Base-by-base conservation (phyloP, 2,888 invertebrate species). In the Eulithis testata region DNA sequence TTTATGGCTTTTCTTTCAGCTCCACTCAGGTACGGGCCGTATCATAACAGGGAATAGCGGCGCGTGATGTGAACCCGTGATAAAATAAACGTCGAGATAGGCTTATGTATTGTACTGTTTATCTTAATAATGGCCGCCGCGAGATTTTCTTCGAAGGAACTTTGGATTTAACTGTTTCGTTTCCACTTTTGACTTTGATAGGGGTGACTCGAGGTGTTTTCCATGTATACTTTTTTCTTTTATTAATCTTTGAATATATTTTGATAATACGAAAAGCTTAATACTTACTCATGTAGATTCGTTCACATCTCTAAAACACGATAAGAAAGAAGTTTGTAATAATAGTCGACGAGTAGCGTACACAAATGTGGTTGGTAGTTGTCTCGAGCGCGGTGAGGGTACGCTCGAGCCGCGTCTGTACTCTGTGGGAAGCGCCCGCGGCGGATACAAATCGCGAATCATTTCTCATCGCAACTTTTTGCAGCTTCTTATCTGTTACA, bases 401-500 rank as follows among this genome's bases (percentile, higher is more conserved):
- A 54, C 27, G 82, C 80, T 81, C 81, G 79, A 49, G 21, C 11
- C 21, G 56, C 64, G 71, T 53, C 78, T 79, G 81, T 78, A 31
- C 31, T 31, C 31, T 31, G 31, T 31, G 81, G 83, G 81, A 82
- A 83, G 82, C 83, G 86, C 86, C 77, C 76, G 79, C 81, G 80
- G 82, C 86, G 90, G 89, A 90, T 91, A 93, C 88, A 93, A 93
- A 93, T 93, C 90, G 93, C 92, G 91, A 92, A 88, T 93, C 93
- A 93, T 93, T 93, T 93, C 93, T 93, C 93, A 93, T 93, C 92
- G 93, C 89, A 93, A 93, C 91, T 93, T 93, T 93, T 93, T 93
- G 93, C 92, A 93, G 93, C 93, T 93, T 91, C 93, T 93, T 93
- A 93, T 93, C 93, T 93, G 93, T 93, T 91, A 93, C 91, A 93